Evolutionary conservation across 2,888 invertebrate species (phyloP).

Genomic region (Thecophora atra): DNA sequence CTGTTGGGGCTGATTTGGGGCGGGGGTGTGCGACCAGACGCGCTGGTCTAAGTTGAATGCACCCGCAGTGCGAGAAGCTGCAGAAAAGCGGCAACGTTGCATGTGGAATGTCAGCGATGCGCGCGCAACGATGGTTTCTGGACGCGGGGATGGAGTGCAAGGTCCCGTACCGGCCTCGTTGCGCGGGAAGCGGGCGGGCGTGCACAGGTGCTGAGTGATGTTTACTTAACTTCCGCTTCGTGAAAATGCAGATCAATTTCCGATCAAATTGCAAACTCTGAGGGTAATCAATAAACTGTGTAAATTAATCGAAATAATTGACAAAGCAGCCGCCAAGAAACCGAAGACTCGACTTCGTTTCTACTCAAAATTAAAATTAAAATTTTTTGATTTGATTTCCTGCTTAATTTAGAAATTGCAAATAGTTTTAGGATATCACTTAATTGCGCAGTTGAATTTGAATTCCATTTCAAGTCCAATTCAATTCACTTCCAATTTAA

Average conservation of each 20-base stretch:
- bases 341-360: not conserved
- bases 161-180: not conserved
- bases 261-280: not conserved
- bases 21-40: slow-evolving; percentile 45
- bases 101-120: slow-evolving; percentile 4
- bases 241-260: slow-evolving; percentile 22
- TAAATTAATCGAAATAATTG: not conserved
- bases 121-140: slow-evolving; percentile 14
- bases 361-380: not conserved
- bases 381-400: not conserved
- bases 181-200: not conserved
- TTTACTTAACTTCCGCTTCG: slow-evolving; percentile 61
- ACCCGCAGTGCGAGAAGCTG: slow-evolving; percentile 40
- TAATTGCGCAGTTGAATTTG: no score
- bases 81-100: slow-evolving; percentile 31
- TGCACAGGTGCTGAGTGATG: slow-evolving; percentile 54
- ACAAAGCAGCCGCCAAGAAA: no score
- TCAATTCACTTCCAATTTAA: no score
- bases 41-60: slow-evolving; percentile 48
- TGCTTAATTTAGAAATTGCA: not conserved
- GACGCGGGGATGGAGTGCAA: not conserved
- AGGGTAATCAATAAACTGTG: not conserved
- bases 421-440: no score
- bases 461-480: no score
- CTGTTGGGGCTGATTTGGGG: slow-evolving; percentile 1